Percentiles rank a stretch among this genome's conserved stretches.
Evolutionary conservation across 2,113 vertebrate genomes (phyloP).

Genomic region (Tylochromis polylepis): DNA sequence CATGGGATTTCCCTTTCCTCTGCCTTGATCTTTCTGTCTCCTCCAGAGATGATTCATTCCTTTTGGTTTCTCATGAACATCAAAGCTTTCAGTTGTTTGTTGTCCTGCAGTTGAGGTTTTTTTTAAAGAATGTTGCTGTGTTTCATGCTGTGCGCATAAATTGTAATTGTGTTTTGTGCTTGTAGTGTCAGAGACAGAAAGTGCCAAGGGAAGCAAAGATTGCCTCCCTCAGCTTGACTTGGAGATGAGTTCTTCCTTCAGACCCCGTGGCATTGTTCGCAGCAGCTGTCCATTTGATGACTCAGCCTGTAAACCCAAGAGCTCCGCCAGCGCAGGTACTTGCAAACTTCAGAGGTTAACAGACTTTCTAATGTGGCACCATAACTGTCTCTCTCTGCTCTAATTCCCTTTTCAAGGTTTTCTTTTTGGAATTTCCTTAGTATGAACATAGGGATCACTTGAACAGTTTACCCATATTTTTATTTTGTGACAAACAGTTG

Average conservation of each 20-base stretch:
- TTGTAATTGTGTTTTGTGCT: not conserved
- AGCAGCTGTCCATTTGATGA: constrained; percentile 49
- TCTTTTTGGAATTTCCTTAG: not conserved
- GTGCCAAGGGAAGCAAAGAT: constrained; percentile 67
- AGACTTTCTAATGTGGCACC: not conserved
- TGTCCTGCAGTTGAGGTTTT: not conserved
- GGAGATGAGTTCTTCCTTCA: constrained; percentile 42
- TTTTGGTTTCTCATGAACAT: not conserved
- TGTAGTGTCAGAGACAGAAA: constrained; percentile 69
- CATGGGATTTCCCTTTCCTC: not conserved
- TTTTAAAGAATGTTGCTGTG: not conserved
- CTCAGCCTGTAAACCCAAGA: constrained; percentile 37
- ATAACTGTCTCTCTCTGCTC: not conserved
- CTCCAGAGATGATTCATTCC: constrained; percentile 7
- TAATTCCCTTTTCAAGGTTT: not conserved
- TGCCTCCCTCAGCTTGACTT: constrained; percentile 63
- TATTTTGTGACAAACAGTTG: not conserved
- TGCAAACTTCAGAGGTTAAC: not conserved
- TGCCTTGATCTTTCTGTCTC: constrained; percentile 6
- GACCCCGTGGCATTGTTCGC: constrained; percentile 62
- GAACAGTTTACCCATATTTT: not conserved
- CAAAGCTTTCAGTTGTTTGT: not conserved
- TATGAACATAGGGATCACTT: not conserved
- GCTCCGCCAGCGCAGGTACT: constrained; percentile 53
- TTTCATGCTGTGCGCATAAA: not conserved